These are phyloP conservation scores for Limnephilus lunatus DNA, from an alignment of 2,888 invertebrate species.

Conservation along the genomic window DNA sequence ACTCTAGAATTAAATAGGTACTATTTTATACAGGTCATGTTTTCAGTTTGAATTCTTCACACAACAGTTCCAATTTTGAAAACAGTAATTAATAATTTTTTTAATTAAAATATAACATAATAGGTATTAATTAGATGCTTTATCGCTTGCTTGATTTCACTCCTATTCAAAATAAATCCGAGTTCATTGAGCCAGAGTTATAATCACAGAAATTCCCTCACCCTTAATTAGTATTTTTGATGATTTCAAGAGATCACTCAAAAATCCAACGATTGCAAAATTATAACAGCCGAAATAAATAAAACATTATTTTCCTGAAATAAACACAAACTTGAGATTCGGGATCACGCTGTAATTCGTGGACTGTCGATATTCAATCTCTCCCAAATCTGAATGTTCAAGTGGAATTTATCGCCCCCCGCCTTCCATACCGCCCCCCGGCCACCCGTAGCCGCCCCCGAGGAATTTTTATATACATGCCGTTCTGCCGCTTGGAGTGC, in stretches of 20 bases:
- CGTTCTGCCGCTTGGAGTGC: background rate
- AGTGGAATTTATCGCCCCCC: constrained; percentile 12
- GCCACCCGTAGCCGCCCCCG: background rate
- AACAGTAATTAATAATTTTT: no score
- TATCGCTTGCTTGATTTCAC: no score
- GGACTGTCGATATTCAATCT: constrained; percentile 9
- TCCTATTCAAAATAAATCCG: no score
- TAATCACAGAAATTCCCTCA: no score
- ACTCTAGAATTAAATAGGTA: no score
- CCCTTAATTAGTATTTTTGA: background rate
- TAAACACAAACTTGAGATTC: background rate
- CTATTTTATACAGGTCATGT: no score
- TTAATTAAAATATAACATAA: no score
- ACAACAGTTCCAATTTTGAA: no score
- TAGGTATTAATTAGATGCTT: no score
- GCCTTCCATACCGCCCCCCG: background rate
- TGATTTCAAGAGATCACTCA: background rate
- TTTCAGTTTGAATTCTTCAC: no score
- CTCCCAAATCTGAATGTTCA: background rate
- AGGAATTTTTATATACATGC: constrained; percentile 6
- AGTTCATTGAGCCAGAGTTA: no score
- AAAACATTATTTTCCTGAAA: background rate
- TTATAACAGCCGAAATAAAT: background rate
- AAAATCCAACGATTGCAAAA: background rate
- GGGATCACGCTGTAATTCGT: background rate